phyloP scores from a whole-genome alignment of 2,888 invertebrate species.

The Nomada lathburiana region DNA sequence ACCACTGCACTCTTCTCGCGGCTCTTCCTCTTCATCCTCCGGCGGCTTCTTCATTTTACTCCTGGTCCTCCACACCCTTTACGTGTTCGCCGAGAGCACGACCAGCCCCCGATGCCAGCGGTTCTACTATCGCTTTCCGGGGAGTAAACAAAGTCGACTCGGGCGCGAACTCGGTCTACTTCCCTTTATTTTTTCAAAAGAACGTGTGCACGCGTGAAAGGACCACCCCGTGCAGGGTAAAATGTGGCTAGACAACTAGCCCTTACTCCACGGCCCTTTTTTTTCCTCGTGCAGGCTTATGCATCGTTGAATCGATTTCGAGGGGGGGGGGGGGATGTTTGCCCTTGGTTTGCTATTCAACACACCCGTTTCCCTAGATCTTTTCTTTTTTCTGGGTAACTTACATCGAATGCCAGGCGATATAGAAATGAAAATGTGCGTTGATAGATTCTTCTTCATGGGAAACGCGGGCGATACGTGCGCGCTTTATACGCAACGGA shows the following conservation, averaged over 20 bases:
- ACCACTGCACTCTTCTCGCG: conserved; percentile 35
- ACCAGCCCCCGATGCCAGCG: conserved; percentile 32
- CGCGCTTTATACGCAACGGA: conserved; percentile 29
- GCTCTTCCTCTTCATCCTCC: conserved; percentile 50
- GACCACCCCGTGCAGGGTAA: conserved; percentile 30
- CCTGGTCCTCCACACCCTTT: conserved; percentile 9
- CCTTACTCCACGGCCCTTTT: background rate
- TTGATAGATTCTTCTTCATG: background rate
- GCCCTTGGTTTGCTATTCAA: conserved; percentile 11
- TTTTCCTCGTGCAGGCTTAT: conserved; percentile 13
- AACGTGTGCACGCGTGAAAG: conserved; percentile 59
- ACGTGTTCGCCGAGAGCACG: conserved; percentile 39
- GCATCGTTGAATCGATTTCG: conserved; percentile 30
- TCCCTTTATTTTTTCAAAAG: conserved; percentile 71
- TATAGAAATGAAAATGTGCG: too few relatives aligned
- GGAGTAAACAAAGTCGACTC: conserved; percentile 63
- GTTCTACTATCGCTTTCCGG: conserved; percentile 39
- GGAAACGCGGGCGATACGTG: background rate
- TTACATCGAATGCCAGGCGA: background rate
- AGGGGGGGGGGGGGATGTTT: background rate
- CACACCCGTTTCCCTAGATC: conserved; percentile 4
- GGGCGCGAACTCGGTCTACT: conserved; percentile 63
- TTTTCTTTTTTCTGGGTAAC: background rate
- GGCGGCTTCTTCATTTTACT: conserved; percentile 43
- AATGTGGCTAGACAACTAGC: conserved; percentile 52